Evolutionary conservation across 2,797 vertebrate species (phyloP), one percentile per base, ranked within the genome.

Genomic region (Bucorvus abyssinicus): DNA sequence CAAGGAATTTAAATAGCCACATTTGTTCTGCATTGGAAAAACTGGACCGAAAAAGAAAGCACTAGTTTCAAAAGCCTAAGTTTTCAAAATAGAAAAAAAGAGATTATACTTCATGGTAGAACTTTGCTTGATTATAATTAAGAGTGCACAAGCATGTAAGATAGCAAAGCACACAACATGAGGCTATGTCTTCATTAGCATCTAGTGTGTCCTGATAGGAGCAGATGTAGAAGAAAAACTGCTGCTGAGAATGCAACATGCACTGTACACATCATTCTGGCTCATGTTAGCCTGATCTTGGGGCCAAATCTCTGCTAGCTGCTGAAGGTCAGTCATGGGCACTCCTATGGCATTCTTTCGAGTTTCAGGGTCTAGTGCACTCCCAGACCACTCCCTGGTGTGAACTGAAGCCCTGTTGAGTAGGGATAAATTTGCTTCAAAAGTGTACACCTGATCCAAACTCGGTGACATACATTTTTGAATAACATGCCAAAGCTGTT

Each of bases 221-320:
- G 44, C 1, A 6, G 17, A 9, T 32, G 17, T 30, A 60, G 42
- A 69, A 2, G 19, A 67, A 12, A 19, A 40, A 34, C 12, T 21
- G 30, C n/a, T 56, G 64, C 23, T 67, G 53, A 76, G 29, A 34
- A 47, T 1, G 1, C 1, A 0, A 27, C 21, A 11, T 12, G 42
- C 57, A 24, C 34, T 6, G 0, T 10, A 15, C 9, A 0, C 6
- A 1, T 49, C 30, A 10, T 10, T 32, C 5, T n/a, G 44, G 13
- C 18, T 87, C 30, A 1, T 18, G 40, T 24, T 17, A 50, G 9
- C 19, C 22, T 65, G 13, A 17, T 70, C 60, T 6, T 60, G 49
- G 22, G 17, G 18, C 20, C 26, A 93, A 55, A 81, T 49, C 18
- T 34, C 44, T 59, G 27, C 20, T 29, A 55, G 52, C 17, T 71